These are phyloP conservation scores for Prunella strophiata DNA, from an alignment of 2,797 vertebrate genomes.

Conservation along the genomic window DNA sequence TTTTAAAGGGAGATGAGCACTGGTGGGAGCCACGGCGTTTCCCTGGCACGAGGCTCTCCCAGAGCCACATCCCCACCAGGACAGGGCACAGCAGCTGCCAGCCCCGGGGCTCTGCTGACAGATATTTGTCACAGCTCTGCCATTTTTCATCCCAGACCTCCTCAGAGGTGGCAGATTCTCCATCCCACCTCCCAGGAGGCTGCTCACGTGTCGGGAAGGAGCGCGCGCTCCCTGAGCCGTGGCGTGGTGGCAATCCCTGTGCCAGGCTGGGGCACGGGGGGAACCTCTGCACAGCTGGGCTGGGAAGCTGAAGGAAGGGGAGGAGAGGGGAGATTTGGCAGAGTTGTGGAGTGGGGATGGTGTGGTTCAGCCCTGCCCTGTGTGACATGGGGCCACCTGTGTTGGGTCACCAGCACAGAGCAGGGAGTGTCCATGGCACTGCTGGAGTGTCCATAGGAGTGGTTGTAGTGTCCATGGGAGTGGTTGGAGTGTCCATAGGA, in stretches of 20 bases:
- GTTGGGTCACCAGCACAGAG: no score
- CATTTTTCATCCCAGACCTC: slow-evolving; percentile 37
- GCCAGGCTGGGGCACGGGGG: fast-evolving
- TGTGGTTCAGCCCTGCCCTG: fast-evolving
- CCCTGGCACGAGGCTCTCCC: neutral
- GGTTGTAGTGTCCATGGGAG: neutral
- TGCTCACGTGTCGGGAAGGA: neutral
- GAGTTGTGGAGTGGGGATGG: neutral
- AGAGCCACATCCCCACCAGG: neutral
- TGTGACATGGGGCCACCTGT: neutral
- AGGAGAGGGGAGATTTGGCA: neutral
- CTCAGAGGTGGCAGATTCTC: neutral
- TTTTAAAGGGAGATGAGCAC: neutral
- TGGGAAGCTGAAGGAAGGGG: fast-evolving
- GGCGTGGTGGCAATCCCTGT: neutral
- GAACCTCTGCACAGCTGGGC: neutral
- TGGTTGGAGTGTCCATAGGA: neutral
- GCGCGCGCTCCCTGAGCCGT: fast-evolving
- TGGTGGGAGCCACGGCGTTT: fast-evolving
- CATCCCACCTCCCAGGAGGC: neutral
- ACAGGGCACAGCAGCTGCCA: neutral
- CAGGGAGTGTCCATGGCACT: neutral
- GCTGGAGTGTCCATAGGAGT: neutral
- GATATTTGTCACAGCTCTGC: neutral
- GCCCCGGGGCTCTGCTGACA: neutral